A percentile compares a stretch with the other conserved stretches of the same genome.
Evolutionary conservation across 2,888 invertebrate genomes (phyloP).

Genomic region (Cerceris ruficornis): DNA sequence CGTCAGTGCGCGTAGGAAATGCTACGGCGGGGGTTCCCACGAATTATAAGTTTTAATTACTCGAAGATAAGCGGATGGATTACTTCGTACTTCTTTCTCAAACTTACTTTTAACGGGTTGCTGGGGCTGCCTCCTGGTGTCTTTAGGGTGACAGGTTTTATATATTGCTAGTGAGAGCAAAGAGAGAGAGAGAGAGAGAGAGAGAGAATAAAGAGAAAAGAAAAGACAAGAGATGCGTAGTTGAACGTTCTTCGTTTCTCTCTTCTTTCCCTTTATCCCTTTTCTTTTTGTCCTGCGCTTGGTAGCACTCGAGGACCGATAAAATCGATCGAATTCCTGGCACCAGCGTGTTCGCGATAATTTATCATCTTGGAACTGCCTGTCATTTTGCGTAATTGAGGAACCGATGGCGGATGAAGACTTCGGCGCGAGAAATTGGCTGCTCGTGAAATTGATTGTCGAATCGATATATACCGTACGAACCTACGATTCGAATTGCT

Average conservation of each 20-base stretch:
- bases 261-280: too few species aligned
- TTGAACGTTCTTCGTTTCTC: conserved; percentile 5
- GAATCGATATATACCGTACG: conserved; percentile 49
- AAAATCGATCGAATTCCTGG: conserved; percentile 61
- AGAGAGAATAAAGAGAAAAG: background rate
- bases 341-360: conserved; percentile 59
- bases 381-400: conserved; percentile 66
- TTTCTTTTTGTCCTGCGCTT: too few species aligned
- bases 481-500: conserved; percentile 38
- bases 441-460: conserved; percentile 65
- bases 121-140: conserved; percentile 38
- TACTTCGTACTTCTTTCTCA: conserved; percentile 70
- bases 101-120: conserved; percentile 65
- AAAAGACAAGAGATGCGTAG: background rate
- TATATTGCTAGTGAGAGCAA: conserved; percentile 41
- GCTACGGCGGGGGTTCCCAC: conserved; percentile 60
- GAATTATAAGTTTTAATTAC: conserved; percentile 80
- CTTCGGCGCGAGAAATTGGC: conserved; percentile 64
- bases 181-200: conserved; percentile 27
- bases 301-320: conserved; percentile 18
- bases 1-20: conserved; percentile 35
- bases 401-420: conserved; percentile 60
- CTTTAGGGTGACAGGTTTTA: conserved; percentile 45
- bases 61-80: conserved; percentile 77
- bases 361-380: conserved; percentile 63